Evolutionary conservation across 2,113 vertebrate species (phyloP).

Genomic region (Hypomesus transpacificus): DNA sequence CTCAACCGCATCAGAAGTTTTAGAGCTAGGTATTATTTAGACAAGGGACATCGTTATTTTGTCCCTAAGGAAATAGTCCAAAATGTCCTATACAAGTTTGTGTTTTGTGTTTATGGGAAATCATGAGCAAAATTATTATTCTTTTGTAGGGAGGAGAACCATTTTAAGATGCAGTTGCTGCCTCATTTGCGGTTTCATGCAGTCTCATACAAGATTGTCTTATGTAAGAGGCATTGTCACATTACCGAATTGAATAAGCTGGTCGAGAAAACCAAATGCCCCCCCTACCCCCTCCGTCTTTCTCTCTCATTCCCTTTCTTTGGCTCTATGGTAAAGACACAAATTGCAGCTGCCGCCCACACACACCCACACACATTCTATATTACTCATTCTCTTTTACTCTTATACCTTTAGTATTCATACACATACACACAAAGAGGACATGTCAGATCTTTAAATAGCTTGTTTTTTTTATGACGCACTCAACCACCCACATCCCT

Average conservation of each 20-base stretch:
- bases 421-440: not conserved
- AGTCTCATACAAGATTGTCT: no score
- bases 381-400: conserved; percentile 18
- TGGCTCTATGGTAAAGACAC: conserved; percentile 43
- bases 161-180: no score
- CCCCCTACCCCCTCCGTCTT: not conserved
- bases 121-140: not conserved
- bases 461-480: not conserved
- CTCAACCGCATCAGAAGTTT: no score
- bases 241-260: no score
- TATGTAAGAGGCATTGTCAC: no score
- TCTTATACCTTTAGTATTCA: not conserved
- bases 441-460: not conserved
- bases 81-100: no score
- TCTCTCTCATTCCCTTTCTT: not conserved
- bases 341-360: conserved; percentile 42
- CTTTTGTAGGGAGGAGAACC: not conserved
- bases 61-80: no score
- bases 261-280: not conserved
- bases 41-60: no score
- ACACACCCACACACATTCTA: conserved; percentile 10
- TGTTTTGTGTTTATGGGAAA: no score
- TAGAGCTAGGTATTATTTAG: no score
- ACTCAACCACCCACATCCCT: not conserved
- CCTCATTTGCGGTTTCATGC: no score